Conservation (phyloP, 30 jellyfish, hydroid and myxozoan genomes). For the Nemopilema nomurai region DNA sequence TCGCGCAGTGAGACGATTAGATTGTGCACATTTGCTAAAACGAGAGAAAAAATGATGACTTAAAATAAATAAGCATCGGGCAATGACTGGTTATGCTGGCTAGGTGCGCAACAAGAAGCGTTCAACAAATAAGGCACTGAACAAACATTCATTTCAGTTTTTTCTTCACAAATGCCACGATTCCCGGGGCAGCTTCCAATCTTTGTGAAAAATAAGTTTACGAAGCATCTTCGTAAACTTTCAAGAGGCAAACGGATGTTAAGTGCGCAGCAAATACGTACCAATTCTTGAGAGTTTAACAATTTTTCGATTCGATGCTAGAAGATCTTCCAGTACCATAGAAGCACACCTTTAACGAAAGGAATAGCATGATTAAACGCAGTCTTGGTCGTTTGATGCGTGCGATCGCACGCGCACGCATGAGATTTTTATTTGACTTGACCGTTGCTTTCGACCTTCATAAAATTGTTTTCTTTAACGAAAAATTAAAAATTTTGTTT, state of each 20-base stretch:
- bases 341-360: constrained; percentile 73
- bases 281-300: constrained; percentile 76
- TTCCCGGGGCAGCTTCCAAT: no score
- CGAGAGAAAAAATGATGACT: background rate
- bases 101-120: background rate
- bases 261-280: background rate
- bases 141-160: background rate
- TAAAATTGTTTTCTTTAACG: no score
- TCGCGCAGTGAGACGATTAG: constrained; percentile 65
- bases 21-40: constrained; percentile 76
- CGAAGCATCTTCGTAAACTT: no score
- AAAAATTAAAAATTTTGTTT: background rate
- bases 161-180: background rate
- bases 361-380: background rate
- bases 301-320: constrained; percentile 82
- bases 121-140: no score
- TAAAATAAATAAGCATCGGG: background rate
- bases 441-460: no score
- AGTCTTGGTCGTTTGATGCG: no score
- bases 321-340: constrained; percentile 69
- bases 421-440: no score
- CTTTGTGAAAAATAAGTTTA: no score
- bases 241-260: background rate
- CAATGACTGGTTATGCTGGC: no score
- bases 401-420: no score